A percentile compares a stretch with the other conserved stretches of the same genome.
Evolutionary conservation across 2,888 invertebrate species (phyloP).

Genomic region (Plagodis dolabraria): DNA sequence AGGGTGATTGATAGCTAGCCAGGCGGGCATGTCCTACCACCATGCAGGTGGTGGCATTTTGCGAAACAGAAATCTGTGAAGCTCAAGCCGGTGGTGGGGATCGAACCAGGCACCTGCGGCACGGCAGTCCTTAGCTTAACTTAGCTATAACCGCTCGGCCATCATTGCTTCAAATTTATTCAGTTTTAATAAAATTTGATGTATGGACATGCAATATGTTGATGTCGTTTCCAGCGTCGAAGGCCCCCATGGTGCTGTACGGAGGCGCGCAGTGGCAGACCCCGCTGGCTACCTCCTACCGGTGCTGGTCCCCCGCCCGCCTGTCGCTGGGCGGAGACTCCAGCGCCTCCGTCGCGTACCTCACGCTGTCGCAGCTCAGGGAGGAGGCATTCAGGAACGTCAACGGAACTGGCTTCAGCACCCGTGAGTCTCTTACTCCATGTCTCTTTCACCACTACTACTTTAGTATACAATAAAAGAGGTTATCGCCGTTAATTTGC

Average conservation of each 20-base stretch:
- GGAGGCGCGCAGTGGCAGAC: slow-evolving; percentile 85
- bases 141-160: too few relatives aligned
- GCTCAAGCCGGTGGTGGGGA: too few relatives aligned
- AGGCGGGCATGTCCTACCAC: too few relatives aligned
- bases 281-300: slow-evolving; percentile 88
- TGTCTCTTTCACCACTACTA: background rate
- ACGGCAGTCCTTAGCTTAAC: too few relatives aligned
- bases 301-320: slow-evolving; percentile 86
- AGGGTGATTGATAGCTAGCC: too few relatives aligned
- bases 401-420: slow-evolving; percentile 84
- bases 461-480: too few relatives aligned
- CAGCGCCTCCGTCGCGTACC: slow-evolving; percentile 61
- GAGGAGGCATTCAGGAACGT: slow-evolving; percentile 89
- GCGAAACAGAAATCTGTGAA: too few relatives aligned
- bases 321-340: slow-evolving; percentile 74
- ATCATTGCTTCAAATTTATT: too few relatives aligned
- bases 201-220: background rate
- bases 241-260: slow-evolving; percentile 67
- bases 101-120: too few relatives aligned
- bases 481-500: too few relatives aligned
- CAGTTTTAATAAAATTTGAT: too few relatives aligned
- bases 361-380: slow-evolving; percentile 87
- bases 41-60: too few relatives aligned
- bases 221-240: slow-evolving; percentile 42
- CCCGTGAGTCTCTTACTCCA: slow-evolving; percentile 76